Percentiles rank a stretch among this genome's conserved stretches.
These are phyloP conservation scores for Avahi laniger DNA, from an alignment of 2,797 vertebrate species.

Conservation along the genomic window DNA sequence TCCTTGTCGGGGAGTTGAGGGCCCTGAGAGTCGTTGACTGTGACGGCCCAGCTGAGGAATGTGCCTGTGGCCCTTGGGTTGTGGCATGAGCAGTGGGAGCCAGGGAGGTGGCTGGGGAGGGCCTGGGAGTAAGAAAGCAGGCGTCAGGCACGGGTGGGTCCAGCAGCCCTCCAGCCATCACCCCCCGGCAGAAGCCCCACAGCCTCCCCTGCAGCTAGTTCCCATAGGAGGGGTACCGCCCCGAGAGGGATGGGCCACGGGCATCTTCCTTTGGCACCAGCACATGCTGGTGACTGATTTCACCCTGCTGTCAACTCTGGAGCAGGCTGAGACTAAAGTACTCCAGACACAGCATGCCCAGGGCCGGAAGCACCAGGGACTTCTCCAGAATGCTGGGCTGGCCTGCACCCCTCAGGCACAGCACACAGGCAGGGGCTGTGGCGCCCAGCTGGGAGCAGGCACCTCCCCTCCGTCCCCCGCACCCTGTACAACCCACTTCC, in stretches of 20 bases:
- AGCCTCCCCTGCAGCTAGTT: neutral
- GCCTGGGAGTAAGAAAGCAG: neutral
- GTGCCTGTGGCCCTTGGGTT: constrained; percentile 56
- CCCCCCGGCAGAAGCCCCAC: neutral
- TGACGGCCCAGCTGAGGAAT: constrained; percentile 3
- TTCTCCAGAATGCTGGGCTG: rapidly evolving
- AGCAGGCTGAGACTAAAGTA: neutral
- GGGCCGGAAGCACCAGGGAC: neutral
- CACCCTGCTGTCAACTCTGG: neutral
- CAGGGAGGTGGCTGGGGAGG: neutral
- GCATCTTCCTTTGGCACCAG: neutral
- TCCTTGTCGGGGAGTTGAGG: neutral
- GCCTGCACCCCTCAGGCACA: neutral
- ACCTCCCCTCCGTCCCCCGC: neutral
- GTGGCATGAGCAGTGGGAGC: constrained; percentile 71
- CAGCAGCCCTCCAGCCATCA: neutral
- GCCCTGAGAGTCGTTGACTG: constrained; percentile 51
- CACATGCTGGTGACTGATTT: rapidly evolving
- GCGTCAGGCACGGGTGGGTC: neutral
- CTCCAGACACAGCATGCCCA: rapidly evolving
- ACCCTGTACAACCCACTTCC: rapidly evolving
- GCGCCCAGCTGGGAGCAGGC: no score
- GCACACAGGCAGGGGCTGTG: rapidly evolving
- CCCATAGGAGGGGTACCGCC: no score
- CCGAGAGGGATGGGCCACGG: rapidly evolving